Percentiles rank a stretch among this genome's conserved stretches.
Evolutionary conservation across 2,113 vertebrate species (phyloP).

Genomic region (Rousettus leschenaultii): DNA sequence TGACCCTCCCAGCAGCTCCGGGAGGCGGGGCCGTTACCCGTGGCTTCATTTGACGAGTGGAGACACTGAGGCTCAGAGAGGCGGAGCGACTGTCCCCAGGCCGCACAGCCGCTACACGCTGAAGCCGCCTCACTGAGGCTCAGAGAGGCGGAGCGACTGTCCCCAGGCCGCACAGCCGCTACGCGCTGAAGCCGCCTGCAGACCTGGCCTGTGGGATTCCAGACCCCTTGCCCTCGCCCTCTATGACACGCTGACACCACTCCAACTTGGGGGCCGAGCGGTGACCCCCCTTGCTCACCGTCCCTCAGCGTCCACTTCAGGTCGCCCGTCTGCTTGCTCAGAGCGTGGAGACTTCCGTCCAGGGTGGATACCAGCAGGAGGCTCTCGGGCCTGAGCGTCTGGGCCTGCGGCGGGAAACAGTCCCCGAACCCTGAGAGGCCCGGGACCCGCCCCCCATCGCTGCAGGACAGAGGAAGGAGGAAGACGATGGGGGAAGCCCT

Average conservation of each 20-base stretch:
- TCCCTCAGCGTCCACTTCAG: slow-evolving; percentile 95
- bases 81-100: background rate
- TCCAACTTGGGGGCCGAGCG: background rate
- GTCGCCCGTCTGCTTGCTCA: slow-evolving; percentile 92
- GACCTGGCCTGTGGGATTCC: background rate
- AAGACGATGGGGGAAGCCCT: too few relatives aligned
- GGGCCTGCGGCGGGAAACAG: background rate
- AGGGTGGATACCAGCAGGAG: slow-evolving; percentile 94
- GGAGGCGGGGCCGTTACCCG: background rate
- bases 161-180: background rate
- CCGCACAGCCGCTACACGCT: background rate
- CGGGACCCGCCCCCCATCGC: background rate
- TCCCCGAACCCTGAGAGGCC: background rate
- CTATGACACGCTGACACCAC: background rate
- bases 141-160: background rate
- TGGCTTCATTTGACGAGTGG: background rate
- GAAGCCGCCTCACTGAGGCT: background rate
- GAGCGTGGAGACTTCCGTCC: slow-evolving; percentile 93
- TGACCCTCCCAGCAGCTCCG: background rate
- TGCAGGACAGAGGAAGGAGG: background rate
- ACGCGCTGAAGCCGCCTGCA: background rate
- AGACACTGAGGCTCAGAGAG: background rate
- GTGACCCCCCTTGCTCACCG: slow-evolving; percentile 80
- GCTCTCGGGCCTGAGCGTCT: slow-evolving; percentile 88
- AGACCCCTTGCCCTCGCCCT: background rate